A percentile compares a stretch with the other conserved stretches of the same genome.
These are phyloP conservation scores for Sardinella longiceps DNA, from an alignment of 2,797 vertebrate genomes.

Conservation along the genomic window DNA sequence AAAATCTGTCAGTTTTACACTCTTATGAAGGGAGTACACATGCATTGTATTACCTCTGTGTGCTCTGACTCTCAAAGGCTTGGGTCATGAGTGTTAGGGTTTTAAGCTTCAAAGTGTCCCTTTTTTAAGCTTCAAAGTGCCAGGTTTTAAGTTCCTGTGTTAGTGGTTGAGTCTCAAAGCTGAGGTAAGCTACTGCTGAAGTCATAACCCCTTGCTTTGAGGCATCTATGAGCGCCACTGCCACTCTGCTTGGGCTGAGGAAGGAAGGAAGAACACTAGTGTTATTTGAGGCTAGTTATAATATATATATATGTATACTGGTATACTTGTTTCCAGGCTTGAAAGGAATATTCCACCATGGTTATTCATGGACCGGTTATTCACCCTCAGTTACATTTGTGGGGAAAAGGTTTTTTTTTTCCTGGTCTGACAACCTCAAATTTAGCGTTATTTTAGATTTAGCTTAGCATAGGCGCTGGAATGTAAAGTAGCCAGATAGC, in stretches of 20 bases:
- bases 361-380: no score
- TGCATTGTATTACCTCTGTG: not conserved
- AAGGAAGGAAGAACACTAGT: not conserved
- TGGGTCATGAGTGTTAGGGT: not conserved
- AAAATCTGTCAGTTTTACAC: not conserved
- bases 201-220: not conserved
- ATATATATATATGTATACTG: no score
- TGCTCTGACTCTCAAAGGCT: not conserved
- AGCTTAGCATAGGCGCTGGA: no score
- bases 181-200: not conserved
- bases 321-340: no score
- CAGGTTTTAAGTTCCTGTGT: not conserved
- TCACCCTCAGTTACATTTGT: no score
- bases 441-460: no score
- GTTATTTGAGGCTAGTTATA: slow-evolving; percentile 1
- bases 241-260: not conserved
- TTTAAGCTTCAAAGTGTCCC: not conserved
- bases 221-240: not conserved
- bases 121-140: not conserved
- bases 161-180: not conserved
- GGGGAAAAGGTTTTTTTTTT: no score
- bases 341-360: no score
- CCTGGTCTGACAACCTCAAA: no score
- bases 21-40: not conserved
- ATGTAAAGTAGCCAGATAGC: no score